Evolutionary conservation across 2,888 invertebrate genomes (phyloP).

Genomic region (Chouioia cunea): DNA sequence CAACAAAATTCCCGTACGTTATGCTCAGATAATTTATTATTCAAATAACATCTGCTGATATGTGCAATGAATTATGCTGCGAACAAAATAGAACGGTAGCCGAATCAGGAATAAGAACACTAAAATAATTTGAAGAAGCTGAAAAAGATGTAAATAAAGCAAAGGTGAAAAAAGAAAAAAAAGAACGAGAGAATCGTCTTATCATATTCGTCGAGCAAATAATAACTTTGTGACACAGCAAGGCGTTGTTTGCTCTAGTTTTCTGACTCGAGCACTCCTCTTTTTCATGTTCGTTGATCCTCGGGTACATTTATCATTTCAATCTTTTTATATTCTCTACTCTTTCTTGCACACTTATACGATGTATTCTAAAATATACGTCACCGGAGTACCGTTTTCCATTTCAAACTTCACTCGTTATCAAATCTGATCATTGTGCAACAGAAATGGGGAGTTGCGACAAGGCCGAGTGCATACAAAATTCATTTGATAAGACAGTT

Average conservation of each 20-base stretch:
- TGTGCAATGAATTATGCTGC: too few species aligned
- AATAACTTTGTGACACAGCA: conserved; percentile 58
- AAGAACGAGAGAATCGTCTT: conserved; percentile 58
- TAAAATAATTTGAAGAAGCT: neutral
- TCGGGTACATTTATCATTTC: conserved; percentile 44
- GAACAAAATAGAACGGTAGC: too few species aligned
- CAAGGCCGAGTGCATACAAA: too few species aligned
- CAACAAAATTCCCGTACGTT: too few species aligned
- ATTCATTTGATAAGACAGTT: too few species aligned
- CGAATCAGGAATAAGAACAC: conserved; percentile 2
- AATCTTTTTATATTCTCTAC: neutral
- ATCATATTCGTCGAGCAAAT: conserved; percentile 61
- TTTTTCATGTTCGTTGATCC: conserved; percentile 54
- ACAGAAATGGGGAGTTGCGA: too few species aligned
- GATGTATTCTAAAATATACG: neutral
- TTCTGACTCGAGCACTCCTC: conserved; percentile 58
- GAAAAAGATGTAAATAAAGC: conserved; percentile 14
- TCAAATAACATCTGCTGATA: too few species aligned
- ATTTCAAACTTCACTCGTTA: too few species aligned
- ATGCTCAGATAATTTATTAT: too few species aligned
- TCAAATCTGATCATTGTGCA: too few species aligned
- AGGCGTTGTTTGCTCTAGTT: conserved; percentile 66
- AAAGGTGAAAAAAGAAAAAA: conserved; percentile 32
- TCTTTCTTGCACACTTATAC: neutral
- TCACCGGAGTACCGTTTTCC: too few species aligned